phyloP scores from a whole-genome alignment of 1,140 invertebrate species.

The Mizuhopecten yessoensis region DNA sequence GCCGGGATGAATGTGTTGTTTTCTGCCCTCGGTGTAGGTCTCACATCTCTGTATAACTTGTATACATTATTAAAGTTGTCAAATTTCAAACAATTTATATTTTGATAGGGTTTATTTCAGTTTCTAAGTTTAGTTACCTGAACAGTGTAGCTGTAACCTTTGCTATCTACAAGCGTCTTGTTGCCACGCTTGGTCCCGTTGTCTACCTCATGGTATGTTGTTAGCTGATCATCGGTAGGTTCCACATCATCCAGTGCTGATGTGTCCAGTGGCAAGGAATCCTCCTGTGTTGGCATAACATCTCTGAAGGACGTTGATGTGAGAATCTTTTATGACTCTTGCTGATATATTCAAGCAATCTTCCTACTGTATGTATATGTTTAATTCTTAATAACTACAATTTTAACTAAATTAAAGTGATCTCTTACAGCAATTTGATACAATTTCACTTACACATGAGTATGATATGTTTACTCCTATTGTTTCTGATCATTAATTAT shows the following conservation, averaged over 20 bases:
- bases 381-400: too few relatives aligned
- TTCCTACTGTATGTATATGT: too few relatives aligned
- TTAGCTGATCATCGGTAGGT: background rate
- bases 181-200: background rate
- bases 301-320: too few relatives aligned
- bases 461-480: too few relatives aligned
- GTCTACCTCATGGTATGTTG: background rate
- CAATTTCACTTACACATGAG: too few relatives aligned
- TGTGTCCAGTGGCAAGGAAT: background rate
- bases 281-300: background rate
- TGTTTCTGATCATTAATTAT: too few relatives aligned
- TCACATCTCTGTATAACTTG: background rate
- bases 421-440: too few relatives aligned
- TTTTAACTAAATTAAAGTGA: too few relatives aligned
- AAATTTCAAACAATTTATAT: background rate
- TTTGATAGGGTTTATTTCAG: background rate
- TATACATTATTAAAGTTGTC: background rate
- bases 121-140: background rate
- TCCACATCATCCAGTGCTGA: background rate
- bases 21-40: background rate
- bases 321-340: too few relatives aligned
- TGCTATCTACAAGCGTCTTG: background rate
- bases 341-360: too few relatives aligned
- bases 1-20: background rate
- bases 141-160: background rate